Conservation (phyloP, 37 sponge, comb jelly and placozoan species). For the Tethya wilhelma region DNA sequence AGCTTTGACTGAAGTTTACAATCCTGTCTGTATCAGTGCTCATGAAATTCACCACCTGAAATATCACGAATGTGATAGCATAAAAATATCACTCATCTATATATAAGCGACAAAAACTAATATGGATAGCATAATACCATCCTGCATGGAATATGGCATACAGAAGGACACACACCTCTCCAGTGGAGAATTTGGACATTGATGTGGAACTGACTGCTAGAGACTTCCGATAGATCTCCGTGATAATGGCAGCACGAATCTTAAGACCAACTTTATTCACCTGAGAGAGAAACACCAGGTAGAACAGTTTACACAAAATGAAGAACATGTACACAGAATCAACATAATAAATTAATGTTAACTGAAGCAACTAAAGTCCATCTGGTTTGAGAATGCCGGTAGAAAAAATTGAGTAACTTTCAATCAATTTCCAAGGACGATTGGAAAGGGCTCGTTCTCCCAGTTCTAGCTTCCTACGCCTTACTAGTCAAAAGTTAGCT, state of each 20-base stretch:
- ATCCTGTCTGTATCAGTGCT: conserved; percentile 94
- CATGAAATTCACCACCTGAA: conserved; percentile 92
- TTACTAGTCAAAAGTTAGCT: no score
- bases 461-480: no score
- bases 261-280: conserved; percentile 85
- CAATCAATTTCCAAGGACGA: background rate
- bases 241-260: conserved; percentile 82
- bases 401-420: background rate
- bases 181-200: conserved; percentile 79
- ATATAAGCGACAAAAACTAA: background rate
- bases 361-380: no score
- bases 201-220: conserved; percentile 71
- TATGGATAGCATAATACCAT: background rate
- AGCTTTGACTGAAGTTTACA: conserved; percentile 85
- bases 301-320: background rate
- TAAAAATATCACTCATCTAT: background rate
- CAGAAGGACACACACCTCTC: conserved; percentile 50
- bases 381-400: no score
- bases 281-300: conserved; percentile 23
- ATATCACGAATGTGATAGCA: background rate
- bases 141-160: no score
- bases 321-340: background rate
- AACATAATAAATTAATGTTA: no score
- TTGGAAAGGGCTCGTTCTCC: background rate
- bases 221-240: conserved; percentile 86